Evolutionary conservation across 1,140 invertebrate genomes (phyloP).

Genomic region (Macrobrachium nipponense): DNA sequence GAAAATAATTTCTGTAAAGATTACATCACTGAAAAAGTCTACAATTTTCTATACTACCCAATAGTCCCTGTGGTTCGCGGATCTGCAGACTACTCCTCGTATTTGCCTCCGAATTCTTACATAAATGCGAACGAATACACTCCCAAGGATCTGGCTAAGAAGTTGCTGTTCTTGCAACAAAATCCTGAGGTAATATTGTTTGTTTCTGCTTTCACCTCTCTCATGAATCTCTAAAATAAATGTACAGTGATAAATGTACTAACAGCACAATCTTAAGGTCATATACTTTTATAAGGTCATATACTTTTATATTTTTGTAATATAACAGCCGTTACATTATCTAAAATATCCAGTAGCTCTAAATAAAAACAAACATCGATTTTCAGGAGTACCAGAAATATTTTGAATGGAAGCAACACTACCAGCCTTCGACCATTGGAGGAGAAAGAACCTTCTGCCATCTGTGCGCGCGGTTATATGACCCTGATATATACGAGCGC

Average conservation of each 20-base stretch:
- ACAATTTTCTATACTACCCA: slow-evolving; percentile 64
- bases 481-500: slow-evolving; percentile 18
- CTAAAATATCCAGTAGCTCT: too few species aligned
- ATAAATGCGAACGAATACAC: slow-evolving; percentile 44
- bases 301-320: neutral
- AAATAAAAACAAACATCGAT: neutral
- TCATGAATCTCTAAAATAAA: too few species aligned
- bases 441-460: slow-evolving; percentile 62
- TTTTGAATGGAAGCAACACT: slow-evolving; percentile 62
- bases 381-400: slow-evolving; percentile 51
- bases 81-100: slow-evolving; percentile 27
- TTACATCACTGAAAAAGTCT: slow-evolving; percentile 71
- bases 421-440: slow-evolving; percentile 66
- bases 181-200: slow-evolving; percentile 59
- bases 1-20: slow-evolving; percentile 70
- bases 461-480: slow-evolving; percentile 61
- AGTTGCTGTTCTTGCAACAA: slow-evolving; percentile 65
- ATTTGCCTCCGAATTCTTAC: slow-evolving; percentile 48
- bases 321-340: neutral
- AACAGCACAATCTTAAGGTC: neutral
- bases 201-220: neutral
- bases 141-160: slow-evolving; percentile 55
- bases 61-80: slow-evolving; percentile 57
- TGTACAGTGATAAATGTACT: neutral
- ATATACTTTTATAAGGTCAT: too few species aligned